Percentiles rank a stretch among this genome's conserved stretches.
Evolutionary conservation across 2,113 vertebrate genomes (phyloP).

Genomic region (Cathartes aura): DNA sequence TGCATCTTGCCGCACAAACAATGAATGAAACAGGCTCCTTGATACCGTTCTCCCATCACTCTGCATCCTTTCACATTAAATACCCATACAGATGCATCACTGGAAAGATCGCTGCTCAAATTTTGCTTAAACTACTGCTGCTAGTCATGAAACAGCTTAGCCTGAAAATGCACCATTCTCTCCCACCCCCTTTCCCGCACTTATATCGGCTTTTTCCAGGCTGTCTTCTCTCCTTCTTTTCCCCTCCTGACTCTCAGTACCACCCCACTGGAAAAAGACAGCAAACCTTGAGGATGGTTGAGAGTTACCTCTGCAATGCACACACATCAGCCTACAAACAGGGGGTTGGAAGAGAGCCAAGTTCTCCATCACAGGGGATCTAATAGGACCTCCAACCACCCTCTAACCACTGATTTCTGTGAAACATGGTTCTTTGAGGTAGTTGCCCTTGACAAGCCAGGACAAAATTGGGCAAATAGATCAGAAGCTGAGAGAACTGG

Average conservation of each 20-base stretch:
- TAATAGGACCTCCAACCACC: neutral
- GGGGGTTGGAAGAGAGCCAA: neutral
- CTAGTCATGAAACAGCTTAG: neutral
- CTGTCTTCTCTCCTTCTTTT: neutral
- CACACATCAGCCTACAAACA: neutral
- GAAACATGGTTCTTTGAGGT: neutral
- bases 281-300: neutral
- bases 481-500: neutral
- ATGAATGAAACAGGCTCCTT: neutral
- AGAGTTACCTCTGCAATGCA: neutral
- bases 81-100: neutral
- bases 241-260: neutral
- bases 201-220: neutral
- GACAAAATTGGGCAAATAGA: neutral
- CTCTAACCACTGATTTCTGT: neutral
- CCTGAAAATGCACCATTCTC: neutral
- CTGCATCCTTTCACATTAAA: neutral
- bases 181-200: neutral
- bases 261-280: neutral
- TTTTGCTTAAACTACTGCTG: neutral
- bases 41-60: neutral
- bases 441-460: neutral
- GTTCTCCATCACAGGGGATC: neutral
- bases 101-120: neutral
- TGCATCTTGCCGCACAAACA: neutral